Conservation (phyloP, 2,888 invertebrate genomes). For the Limulus polyphemus region DNA sequence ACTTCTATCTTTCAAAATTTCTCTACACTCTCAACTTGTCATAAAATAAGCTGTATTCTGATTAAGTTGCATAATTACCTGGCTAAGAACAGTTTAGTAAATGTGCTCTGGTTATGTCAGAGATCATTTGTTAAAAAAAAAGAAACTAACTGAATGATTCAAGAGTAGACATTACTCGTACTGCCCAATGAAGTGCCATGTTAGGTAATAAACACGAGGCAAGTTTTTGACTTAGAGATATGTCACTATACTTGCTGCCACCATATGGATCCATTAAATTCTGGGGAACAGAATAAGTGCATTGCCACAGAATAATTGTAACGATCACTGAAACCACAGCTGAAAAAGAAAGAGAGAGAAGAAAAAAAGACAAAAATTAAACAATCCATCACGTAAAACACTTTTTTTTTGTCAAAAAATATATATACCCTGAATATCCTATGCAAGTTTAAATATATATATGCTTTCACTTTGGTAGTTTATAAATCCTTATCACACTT, state of each 20-base stretch:
- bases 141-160: not conserved
- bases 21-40: too few relatives aligned
- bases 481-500: too few relatives aligned
- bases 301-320: constrained; percentile 8
- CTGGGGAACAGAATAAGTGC: not conserved
- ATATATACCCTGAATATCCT: too few relatives aligned
- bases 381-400: not conserved
- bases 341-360: not conserved
- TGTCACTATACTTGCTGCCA: constrained; percentile 13
- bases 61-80: too few relatives aligned
- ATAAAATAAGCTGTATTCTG: too few relatives aligned
- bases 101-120: too few relatives aligned
- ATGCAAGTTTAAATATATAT: too few relatives aligned
- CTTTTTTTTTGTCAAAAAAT: too few relatives aligned
- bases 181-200: constrained; percentile 30
- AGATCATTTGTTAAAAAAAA: not conserved
- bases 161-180: constrained; percentile 24
- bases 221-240: constrained; percentile 27
- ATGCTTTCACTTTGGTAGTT: too few relatives aligned
- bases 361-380: not conserved
- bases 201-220: constrained; percentile 30
- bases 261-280: constrained; percentile 1
- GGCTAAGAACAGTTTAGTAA: too few relatives aligned
- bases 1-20: too few relatives aligned
- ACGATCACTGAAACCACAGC: constrained; percentile 11